phyloP scores from a whole-genome alignment of 2,797 vertebrate genomes.

The Furcifer pardalis region DNA sequence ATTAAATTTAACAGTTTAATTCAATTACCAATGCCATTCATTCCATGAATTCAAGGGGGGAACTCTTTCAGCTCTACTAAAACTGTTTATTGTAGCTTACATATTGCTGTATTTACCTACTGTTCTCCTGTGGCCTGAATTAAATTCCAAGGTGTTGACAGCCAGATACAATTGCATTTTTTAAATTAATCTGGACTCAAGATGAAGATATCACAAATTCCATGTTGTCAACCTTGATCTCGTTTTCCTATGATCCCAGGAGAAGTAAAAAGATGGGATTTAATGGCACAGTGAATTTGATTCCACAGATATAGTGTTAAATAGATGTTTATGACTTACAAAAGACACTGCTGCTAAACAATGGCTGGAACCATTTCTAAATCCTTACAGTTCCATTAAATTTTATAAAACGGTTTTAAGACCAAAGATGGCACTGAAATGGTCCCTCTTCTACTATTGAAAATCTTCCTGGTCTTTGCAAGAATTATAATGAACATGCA shows the following conservation, averaged over 20 bases:
- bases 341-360: constrained; percentile 44
- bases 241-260: constrained; percentile 33
- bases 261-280: background rate
- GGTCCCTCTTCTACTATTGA: constrained; percentile 41
- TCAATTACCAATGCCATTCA: background rate
- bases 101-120: background rate
- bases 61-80: background rate
- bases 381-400: constrained; percentile 39
- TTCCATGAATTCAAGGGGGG: background rate
- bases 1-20: background rate
- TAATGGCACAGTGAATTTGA: constrained; percentile 31
- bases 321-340: constrained; percentile 34
- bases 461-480: constrained; percentile 32
- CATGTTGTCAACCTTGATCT: background rate
- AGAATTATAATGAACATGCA: constrained; percentile 16
- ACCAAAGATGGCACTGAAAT: constrained; percentile 37
- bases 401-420: constrained; percentile 43
- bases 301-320: constrained; percentile 37
- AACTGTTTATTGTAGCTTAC: background rate
- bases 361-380: background rate
- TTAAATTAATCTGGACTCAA: background rate
- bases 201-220: background rate
- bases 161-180: background rate
- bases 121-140: background rate
- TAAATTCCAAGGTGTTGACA: background rate